phyloP scores from a whole-genome alignment of 2,888 invertebrate species.

The Drosophila cognata region DNA sequence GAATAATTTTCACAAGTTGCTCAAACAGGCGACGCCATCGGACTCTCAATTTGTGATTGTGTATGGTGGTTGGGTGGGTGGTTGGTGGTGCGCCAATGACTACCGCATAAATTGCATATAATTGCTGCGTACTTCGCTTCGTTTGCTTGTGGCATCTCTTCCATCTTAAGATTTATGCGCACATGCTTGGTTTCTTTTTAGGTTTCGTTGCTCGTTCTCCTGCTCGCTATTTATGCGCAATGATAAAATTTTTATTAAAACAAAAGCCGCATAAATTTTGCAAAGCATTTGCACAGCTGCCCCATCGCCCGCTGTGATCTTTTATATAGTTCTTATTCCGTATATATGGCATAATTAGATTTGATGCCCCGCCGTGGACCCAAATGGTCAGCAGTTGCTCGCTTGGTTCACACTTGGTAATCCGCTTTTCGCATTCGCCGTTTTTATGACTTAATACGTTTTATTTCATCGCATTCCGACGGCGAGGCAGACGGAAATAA shows the following conservation, averaged over 20 bases:
- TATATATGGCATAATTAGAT: conserved; percentile 77
- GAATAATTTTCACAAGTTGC: conserved; percentile 65
- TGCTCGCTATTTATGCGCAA: conserved; percentile 68
- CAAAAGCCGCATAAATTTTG: conserved; percentile 77
- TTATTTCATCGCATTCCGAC: conserved; percentile 75
- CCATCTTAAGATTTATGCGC: conserved; percentile 71
- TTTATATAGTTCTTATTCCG: conserved; percentile 29
- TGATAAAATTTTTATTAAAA: conserved; percentile 81
- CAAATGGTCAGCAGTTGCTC: conserved; percentile 41
- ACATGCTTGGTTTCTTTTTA: conserved; percentile 62
- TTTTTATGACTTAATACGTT: conserved; percentile 81
- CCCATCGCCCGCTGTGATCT: conserved; percentile 47
- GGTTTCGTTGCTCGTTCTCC: conserved; percentile 11
- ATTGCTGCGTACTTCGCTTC: conserved; percentile 66
- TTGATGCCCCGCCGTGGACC: conserved; percentile 66
- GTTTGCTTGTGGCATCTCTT: conserved; percentile 22
- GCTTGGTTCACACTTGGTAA: conserved; percentile 75
- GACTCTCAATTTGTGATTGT: conserved; percentile 51
- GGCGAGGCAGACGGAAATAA: conserved; percentile 56
- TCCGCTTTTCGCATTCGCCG: conserved; percentile 67
- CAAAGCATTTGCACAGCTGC: conserved; percentile 52
- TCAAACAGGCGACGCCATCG: conserved; percentile 33
- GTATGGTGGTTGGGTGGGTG: conserved; percentile 7
- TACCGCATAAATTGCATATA: conserved; percentile 83
- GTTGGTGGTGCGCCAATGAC: conserved; percentile 30